Base-by-base conservation (phyloP, 2,888 invertebrate genomes). In the Troides aeacus region DNA sequence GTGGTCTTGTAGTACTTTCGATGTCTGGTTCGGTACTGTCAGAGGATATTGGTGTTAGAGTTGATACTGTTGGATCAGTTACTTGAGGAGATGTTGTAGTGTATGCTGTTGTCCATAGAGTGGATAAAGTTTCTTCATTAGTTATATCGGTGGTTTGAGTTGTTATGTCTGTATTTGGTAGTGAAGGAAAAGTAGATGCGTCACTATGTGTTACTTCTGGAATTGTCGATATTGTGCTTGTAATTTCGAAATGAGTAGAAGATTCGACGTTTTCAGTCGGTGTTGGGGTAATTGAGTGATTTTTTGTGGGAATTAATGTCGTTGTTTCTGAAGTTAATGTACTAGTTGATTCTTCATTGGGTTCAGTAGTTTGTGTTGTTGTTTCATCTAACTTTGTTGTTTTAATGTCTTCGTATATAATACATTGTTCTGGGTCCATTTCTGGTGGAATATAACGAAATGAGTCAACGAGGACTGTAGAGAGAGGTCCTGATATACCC, bases 381-480 rank as follows among this genome's bases (percentile, higher is more conserved):
- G 4, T 36, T 50, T 60, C 21, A 21, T 56, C 30, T 50, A 60
- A 36, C 21, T 61, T 64, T 15, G 68, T 66, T 62, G 62, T 66
- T 50, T 18, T 36, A 15, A 65, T 12, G 39, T 62, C 46, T 56
- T 68, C 57, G 36, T 71, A 62, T 17, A 68, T 50, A 58, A 46
- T n/a, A 70, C 72, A 71, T 8, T 68, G 50, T 60, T 72, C 72
- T 18, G 66, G 67, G 17, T 62, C 46, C 8, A 61, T 23, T 24
- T 10, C 21, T 53, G 77, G 74, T 24, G 77, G 75, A 58, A 75
- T 72, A 59, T 75, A 76, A 39, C 74, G 71, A 30, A 77, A 76
- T 7, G 77, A 78, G 69, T 77, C 78, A 39, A 76, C 65, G 36
- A 77, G 42, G 1, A 74, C 66, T 17, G 68, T 71, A 21, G 74